Percentiles rank a stretch among this genome's conserved stretches.
Conservation (phyloP, 2,797 vertebrate species). For the Rhyacichthys aspro region DNA sequence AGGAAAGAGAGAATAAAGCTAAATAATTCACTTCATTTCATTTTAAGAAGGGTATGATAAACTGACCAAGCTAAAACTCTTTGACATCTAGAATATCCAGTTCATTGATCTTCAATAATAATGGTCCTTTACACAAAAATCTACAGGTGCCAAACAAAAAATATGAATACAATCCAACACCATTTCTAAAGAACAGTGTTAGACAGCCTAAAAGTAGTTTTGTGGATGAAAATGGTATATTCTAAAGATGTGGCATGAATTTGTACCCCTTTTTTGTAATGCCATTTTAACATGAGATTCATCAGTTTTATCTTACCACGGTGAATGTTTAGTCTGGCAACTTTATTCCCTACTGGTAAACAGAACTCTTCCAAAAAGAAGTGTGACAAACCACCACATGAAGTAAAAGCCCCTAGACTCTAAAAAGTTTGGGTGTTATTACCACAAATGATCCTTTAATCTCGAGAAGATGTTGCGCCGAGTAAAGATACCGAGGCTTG, state of each 20-base stretch:
- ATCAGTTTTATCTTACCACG: too few species aligned
- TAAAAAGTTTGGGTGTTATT: conserved; percentile 20
- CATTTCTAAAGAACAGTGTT: too few species aligned
- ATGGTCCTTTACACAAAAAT: too few species aligned
- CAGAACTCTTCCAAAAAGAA: not conserved
- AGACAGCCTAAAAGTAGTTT: too few species aligned
- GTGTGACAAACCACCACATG: conserved; percentile 4
- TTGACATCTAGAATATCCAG: not conserved
- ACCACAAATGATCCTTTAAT: conserved; percentile 34
- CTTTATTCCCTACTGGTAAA: not conserved
- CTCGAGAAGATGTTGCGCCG: conserved; percentile 3
- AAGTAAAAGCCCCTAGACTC: not conserved
- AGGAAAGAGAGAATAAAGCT: not conserved
- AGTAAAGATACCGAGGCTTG: conserved; percentile 2
- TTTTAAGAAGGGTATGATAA: not conserved
- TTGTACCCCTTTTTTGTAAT: too few species aligned
- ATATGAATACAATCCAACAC: too few species aligned
- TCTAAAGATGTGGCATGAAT: too few species aligned
- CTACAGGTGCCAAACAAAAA: too few species aligned
- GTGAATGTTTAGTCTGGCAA: not conserved
- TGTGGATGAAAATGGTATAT: too few species aligned
- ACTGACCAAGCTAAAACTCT: not conserved
- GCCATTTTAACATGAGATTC: too few species aligned
- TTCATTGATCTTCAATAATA: too few species aligned
- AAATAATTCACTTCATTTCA: not conserved